Conservation (phyloP, 2,797 vertebrate genomes). For the Dicrostonyx torquatus region DNA sequence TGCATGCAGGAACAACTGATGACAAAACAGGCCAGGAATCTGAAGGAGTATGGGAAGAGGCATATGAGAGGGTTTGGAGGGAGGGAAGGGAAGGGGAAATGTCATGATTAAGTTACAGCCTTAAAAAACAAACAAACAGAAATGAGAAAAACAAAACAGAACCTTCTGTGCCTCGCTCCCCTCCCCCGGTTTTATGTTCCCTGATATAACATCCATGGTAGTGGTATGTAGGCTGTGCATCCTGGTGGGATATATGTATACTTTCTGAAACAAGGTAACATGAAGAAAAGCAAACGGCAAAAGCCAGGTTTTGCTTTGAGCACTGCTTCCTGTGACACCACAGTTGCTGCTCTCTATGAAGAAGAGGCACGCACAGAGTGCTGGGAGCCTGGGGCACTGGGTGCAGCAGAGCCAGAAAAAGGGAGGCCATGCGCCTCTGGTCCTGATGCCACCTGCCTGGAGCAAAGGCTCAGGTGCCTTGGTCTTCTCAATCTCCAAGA, state of each 20-base stretch:
- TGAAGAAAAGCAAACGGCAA: background rate
- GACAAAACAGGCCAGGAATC: background rate
- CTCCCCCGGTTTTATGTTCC: too few species aligned
- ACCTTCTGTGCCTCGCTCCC: background rate
- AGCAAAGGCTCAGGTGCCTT: background rate
- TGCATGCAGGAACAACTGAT: background rate
- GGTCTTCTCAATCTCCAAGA: background rate
- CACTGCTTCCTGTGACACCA: background rate
- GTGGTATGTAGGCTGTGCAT: background rate
- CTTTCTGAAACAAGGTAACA: background rate
- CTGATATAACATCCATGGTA: background rate
- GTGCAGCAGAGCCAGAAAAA: background rate
- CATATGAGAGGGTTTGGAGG: background rate
- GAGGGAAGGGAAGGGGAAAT: background rate
- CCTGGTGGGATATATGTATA: background rate
- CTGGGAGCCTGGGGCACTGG: accelerated
- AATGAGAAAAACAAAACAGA: background rate
- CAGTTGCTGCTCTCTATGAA: background rate
- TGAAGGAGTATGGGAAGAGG: background rate
- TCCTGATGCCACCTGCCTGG: background rate
- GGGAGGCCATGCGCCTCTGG: accelerated
- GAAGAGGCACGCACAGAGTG: too few species aligned
- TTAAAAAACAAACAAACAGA: background rate
- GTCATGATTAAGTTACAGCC: background rate
- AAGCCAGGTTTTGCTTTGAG: background rate